Evolutionary conservation across 2,888 invertebrate species (phyloP), one percentile per base, ranked within the genome.

Genomic region (Scotopteryx bipunctaria): DNA sequence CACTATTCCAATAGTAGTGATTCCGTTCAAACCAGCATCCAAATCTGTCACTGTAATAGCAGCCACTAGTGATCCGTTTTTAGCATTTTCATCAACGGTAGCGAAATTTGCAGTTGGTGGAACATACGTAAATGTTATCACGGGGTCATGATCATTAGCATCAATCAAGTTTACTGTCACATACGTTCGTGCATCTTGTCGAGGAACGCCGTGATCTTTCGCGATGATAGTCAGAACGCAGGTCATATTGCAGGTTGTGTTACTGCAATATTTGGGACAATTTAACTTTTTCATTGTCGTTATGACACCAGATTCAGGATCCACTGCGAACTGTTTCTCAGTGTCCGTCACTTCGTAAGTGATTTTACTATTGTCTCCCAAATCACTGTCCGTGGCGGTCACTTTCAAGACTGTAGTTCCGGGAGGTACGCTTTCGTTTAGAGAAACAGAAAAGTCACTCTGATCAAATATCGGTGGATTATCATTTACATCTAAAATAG

Each of bases 141-240:
- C 93, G 3, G 98, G 98, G 83, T 97, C 97, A 80, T 98, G 97
- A 86, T 98, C 97, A 81, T 98, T 98, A 21, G 97, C 96, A 77
- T 98, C 97, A 55, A 97, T 92, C 37, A 98, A 91, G 86, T 97
- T 97, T 2, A 98, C 96, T 36, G 97, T 98, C 17, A 98, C 97
- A 81, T 97, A 98, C 2, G 98, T 96, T 48, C 98, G 92, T 1
- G 97, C 98, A 81, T 97, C 96, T 81, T 98, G 97, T 37, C 96
- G 91, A 0, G 98, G 98, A 19, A 95, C 94, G 2, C 98, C 98
- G 74, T 97, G 96, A 86, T 99, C 98, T 59, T 96, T 92, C 0
- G 98, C 98, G 75, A 96, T 97, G 3, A 99, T 96, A 0, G 97
- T 98, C 70, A 99, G 94, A 35, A 98, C 97, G 83, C 99, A 99